phyloP scores from a whole-genome alignment of 2,888 invertebrate species.

The Pyrocoelia pectoralis region DNA sequence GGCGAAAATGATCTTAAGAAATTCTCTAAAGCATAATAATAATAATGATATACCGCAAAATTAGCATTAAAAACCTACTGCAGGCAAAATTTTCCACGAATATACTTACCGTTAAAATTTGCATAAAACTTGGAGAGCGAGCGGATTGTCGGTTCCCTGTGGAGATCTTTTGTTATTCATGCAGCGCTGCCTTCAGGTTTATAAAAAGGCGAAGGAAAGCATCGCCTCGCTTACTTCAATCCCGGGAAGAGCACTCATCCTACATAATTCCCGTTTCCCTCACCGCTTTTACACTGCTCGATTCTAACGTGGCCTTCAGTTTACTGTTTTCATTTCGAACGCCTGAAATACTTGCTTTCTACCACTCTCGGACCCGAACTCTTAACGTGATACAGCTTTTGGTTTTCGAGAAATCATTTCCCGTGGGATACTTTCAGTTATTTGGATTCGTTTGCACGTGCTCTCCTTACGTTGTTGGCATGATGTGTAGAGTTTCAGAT shows the following conservation, averaged over 20 bases:
- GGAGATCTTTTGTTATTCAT: constrained; percentile 56
- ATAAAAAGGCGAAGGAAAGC: constrained; percentile 49
- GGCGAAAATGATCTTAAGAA: constrained; percentile 19
- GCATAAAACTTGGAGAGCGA: constrained; percentile 49
- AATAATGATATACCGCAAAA: constrained; percentile 38
- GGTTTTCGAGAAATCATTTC: constrained; percentile 31
- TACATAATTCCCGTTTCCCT: constrained; percentile 36
- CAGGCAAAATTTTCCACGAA: constrained; percentile 37
- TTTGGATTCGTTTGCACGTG: constrained; percentile 27
- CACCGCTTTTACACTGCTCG: constrained; percentile 33
- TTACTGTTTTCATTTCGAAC: constrained; percentile 35
- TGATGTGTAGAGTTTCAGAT: constrained; percentile 28
- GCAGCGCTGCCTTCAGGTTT: constrained; percentile 50
- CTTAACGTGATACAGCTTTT: constrained; percentile 27
- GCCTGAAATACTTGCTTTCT: constrained; percentile 25
- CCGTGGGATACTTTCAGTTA: constrained; percentile 27
- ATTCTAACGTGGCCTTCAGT: constrained; percentile 34
- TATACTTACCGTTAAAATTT: constrained; percentile 45
- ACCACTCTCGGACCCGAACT: constrained; percentile 22
- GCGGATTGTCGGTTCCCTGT: constrained; percentile 48
- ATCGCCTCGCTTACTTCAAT: constrained; percentile 39
- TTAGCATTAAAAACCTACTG: constrained; percentile 42
- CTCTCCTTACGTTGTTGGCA: constrained; percentile 18
- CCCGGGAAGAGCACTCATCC: constrained; percentile 39
- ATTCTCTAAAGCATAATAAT: constrained; percentile 27